Percentiles rank a stretch among this genome's conserved stretches.
These are phyloP conservation scores for Clepsis dumicolana DNA, from an alignment of 2,888 invertebrate species.

Conservation along the genomic window DNA sequence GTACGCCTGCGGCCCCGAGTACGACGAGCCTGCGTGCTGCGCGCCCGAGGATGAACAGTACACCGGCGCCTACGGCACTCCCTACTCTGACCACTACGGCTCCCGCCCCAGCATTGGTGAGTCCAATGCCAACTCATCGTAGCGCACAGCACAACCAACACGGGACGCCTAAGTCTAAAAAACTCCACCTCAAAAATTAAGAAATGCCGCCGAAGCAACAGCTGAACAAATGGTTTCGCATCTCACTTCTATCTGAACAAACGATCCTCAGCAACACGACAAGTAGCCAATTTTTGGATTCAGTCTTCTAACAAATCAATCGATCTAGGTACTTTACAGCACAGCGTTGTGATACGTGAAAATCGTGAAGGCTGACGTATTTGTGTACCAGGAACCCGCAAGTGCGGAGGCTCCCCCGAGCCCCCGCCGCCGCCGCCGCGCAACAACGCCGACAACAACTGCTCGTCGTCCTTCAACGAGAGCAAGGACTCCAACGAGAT, in stretches of 20 bases:
- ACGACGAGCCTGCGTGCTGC: slow-evolving; percentile 97
- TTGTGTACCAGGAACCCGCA: slow-evolving; percentile 67
- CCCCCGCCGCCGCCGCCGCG: slow-evolving; percentile 92
- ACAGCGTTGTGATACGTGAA: not conserved
- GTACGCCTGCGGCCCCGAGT: slow-evolving; percentile 92
- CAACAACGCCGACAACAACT: slow-evolving; percentile 93
- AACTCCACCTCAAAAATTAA: too few relatives aligned
- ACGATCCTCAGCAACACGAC: too few relatives aligned
- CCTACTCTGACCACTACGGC: slow-evolving; percentile 96
- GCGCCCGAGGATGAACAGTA: slow-evolving; percentile 97
- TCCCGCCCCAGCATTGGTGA: slow-evolving; percentile 93
- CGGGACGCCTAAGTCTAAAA: too few relatives aligned
- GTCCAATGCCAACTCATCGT: slow-evolving; percentile 13
- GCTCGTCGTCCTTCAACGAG: slow-evolving; percentile 94
- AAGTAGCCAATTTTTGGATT: too few relatives aligned
- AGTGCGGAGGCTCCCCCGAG: slow-evolving; percentile 82
- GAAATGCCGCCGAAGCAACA: too few relatives aligned
- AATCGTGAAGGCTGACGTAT: not conserved
- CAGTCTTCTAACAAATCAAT: too few relatives aligned
- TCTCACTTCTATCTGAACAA: too few relatives aligned
- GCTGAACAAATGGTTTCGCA: too few relatives aligned
- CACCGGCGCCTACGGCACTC: slow-evolving; percentile 95
- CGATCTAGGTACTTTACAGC: not conserved
- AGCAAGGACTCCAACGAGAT: slow-evolving; percentile 98
- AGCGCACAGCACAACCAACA: too few relatives aligned